Conservation (phyloP, 2,113 vertebrate species). For the Ascaphus truei region DNA sequence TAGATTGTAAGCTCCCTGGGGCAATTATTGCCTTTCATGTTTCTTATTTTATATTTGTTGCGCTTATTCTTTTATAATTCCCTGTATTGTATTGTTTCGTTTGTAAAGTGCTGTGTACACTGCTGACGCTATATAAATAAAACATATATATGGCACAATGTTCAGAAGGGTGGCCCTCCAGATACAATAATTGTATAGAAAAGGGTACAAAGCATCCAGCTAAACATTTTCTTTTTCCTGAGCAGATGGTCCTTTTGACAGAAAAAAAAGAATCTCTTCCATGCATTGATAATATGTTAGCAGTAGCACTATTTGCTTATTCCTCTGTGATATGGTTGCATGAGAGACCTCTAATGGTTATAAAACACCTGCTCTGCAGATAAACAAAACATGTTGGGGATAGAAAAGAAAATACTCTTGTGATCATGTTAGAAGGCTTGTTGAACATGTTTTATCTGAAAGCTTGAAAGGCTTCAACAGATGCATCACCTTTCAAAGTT, state of each 20-base stretch:
- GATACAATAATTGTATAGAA: conserved; percentile 55
- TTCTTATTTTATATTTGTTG: no score
- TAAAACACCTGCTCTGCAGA: conserved; percentile 74
- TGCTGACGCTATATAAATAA: no score
- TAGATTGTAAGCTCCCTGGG: no score
- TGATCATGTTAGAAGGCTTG: conserved; percentile 60
- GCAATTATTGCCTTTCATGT: no score
- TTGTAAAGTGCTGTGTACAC: no score
- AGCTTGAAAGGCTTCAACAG: conserved; percentile 54
- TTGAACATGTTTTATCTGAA: conserved; percentile 45
- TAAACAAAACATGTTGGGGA: conserved; percentile 59
- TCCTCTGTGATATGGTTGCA: conserved; percentile 55
- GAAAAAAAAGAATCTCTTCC: conserved; percentile 44
- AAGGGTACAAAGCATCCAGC: conserved; percentile 58
- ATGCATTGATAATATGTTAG: conserved; percentile 47
- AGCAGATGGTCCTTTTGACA: conserved; percentile 69
- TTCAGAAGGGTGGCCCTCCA: conserved; percentile 47
- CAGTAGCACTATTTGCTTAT: conserved; percentile 65
- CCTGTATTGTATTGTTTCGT: no score
- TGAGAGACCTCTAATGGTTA: conserved; percentile 61
- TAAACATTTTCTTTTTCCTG: conserved; percentile 59
- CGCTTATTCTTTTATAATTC: no score
- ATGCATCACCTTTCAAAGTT: conserved; percentile 56
- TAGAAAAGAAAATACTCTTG: conserved; percentile 62
- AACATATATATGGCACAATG: conserved; percentile 47